Conservation (phyloP, 64 coral and sea anemone species). For the Acropora tenuis region DNA sequence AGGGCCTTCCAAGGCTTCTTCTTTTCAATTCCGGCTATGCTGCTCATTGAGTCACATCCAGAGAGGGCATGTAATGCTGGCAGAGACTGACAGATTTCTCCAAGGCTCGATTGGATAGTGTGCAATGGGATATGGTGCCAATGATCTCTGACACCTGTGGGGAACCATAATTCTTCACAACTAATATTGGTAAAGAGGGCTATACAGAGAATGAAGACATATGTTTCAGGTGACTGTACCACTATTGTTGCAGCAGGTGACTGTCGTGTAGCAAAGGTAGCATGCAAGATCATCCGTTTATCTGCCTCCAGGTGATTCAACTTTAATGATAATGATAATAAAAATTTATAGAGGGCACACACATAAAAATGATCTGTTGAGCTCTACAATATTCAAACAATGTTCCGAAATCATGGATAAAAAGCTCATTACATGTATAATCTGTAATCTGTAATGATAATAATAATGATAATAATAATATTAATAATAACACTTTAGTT, state of each 20-base stretch:
- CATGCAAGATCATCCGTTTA: constrained; percentile 48
- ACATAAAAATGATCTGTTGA: no score
- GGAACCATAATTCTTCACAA: constrained; percentile 10
- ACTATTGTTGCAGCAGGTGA: background rate
- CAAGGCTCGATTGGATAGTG: background rate
- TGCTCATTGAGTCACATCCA: constrained; percentile 11
- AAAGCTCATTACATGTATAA: no score
- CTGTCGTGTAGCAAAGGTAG: background rate
- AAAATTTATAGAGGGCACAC: no score
- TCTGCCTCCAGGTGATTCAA: constrained; percentile 51
- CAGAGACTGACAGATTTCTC: background rate
- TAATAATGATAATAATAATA: no score
- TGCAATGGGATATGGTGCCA: constrained; percentile 29
- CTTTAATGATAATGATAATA: background rate
- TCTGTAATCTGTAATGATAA: no score
- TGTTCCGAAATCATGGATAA: no score
- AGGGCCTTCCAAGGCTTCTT: constrained; percentile 19
- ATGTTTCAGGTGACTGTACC: constrained; percentile 19
- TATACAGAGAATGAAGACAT: constrained; percentile 11
- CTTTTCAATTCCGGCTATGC: constrained; percentile 22
- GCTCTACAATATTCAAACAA: no score
- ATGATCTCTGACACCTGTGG: background rate
- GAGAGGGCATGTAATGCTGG: constrained; percentile 42
- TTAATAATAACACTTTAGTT: no score
- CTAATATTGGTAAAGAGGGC: background rate